phyloP scores from a whole-genome alignment of 1,140 invertebrate genomes.

The Ptiloglossa arizonensis region DNA sequence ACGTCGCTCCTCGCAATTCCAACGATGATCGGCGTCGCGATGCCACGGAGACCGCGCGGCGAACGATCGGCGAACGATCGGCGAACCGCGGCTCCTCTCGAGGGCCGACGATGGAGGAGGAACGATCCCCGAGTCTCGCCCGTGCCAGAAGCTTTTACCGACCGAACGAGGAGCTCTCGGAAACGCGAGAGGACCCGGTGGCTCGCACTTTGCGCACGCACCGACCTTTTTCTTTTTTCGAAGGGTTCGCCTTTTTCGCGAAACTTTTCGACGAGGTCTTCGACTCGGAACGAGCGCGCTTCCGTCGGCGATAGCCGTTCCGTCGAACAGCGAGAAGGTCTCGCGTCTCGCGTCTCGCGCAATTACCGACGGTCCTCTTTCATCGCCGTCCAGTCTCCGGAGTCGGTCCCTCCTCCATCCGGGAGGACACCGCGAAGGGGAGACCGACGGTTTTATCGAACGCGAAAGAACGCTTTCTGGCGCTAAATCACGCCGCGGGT shows the following conservation, averaged over 20 bases:
- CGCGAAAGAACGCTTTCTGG: slow-evolving; percentile 67
- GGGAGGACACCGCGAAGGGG: slow-evolving; percentile 41
- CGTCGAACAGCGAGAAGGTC: too few relatives aligned
- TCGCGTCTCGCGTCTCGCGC: neutral
- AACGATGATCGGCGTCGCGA: slow-evolving; percentile 41
- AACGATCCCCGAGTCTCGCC: slow-evolving; percentile 34
- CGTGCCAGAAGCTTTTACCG: slow-evolving; percentile 60
- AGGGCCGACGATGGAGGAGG: slow-evolving; percentile 40
- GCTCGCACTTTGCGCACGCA: slow-evolving; percentile 11
- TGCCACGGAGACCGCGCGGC: neutral
- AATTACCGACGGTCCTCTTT: slow-evolving; percentile 20
- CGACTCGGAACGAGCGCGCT: too few relatives aligned
- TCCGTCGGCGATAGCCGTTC: too few relatives aligned
- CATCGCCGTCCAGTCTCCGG: neutral
- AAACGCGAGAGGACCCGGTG: slow-evolving; percentile 34
- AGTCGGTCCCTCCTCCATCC: neutral
- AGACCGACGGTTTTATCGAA: slow-evolving; percentile 71
- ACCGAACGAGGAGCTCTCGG: slow-evolving; percentile 25
- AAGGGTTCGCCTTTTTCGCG: slow-evolving; percentile 51
- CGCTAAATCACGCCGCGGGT: slow-evolving; percentile 73
- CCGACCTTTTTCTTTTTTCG: slow-evolving; percentile 63
- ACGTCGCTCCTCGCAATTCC: slow-evolving; percentile 37
- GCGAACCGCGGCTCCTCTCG: too few relatives aligned
- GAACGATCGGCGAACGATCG: too few relatives aligned
- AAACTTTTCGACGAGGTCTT: too few relatives aligned